Evolutionary conservation across 1,140 invertebrate genomes (phyloP).

Genomic region (Mylabris phalerata): DNA sequence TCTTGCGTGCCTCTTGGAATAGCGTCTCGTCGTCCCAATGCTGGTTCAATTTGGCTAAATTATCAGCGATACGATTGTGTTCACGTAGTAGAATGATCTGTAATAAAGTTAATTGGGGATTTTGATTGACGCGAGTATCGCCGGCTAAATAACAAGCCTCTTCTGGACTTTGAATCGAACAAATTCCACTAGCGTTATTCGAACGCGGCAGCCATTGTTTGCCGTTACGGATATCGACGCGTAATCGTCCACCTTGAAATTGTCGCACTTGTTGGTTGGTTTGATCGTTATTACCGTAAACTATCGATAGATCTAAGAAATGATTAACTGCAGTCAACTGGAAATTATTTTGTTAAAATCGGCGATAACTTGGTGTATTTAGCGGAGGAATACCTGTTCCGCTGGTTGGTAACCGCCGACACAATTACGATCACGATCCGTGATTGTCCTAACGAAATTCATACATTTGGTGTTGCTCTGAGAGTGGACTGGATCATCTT

Average conservation of each 20-base stretch:
- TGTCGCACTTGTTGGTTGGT: constrained; percentile 59
- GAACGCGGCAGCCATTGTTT: constrained; percentile 64
- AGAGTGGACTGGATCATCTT: constrained; percentile 72
- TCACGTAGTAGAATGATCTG: constrained; percentile 81
- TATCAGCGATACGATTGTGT: constrained; percentile 81
- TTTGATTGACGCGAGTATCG: constrained; percentile 84
- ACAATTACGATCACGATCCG: constrained; percentile 62
- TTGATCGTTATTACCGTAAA: constrained; percentile 69
- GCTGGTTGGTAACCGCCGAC: constrained; percentile 54
- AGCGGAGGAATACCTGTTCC: constrained; percentile 53
- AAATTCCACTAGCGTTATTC: constrained; percentile 56
- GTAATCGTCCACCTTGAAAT: constrained; percentile 56
- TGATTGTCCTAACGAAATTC: constrained; percentile 77
- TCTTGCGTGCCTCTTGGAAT: constrained; percentile 80
- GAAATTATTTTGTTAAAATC: neutral
- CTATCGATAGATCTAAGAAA: constrained; percentile 75
- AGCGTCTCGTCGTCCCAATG: constrained; percentile 81
- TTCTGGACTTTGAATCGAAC: constrained; percentile 47
- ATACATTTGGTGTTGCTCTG: constrained; percentile 65
- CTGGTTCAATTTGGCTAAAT: constrained; percentile 68
- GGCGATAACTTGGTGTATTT: too few species aligned
- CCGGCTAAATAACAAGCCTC: constrained; percentile 67
- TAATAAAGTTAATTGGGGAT: constrained; percentile 69
- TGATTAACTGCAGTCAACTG: constrained; percentile 77
- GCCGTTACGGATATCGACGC: constrained; percentile 54